These are phyloP conservation scores for Halesus radiatus DNA, from an alignment of 1,140 invertebrate genomes.

Conservation along the genomic window DNA sequence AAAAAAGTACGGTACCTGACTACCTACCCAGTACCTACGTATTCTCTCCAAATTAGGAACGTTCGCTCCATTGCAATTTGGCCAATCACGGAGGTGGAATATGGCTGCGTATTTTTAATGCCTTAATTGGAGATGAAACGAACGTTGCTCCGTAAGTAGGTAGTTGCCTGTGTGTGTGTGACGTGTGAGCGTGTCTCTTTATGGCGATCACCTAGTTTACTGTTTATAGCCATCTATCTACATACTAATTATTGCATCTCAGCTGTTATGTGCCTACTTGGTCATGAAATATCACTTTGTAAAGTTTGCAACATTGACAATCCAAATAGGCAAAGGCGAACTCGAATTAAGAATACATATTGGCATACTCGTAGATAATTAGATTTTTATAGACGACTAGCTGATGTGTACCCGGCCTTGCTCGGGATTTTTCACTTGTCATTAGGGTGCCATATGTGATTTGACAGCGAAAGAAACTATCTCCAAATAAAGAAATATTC, in stretches of 20 bases:
- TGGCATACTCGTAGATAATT: neutral
- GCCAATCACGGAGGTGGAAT: slow-evolving; percentile 19
- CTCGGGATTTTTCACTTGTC: too few relatives aligned
- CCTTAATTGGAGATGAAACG: slow-evolving; percentile 40
- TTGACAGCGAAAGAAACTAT: too few relatives aligned
- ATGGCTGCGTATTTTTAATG: slow-evolving; percentile 26
- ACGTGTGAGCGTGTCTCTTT: slow-evolving; percentile 23
- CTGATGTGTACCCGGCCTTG: too few relatives aligned
- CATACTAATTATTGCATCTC: slow-evolving; percentile 18
- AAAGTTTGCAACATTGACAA: slow-evolving; percentile 2
- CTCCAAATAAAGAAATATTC: too few relatives aligned
- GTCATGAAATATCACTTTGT: slow-evolving; percentile 34
- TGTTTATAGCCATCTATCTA: neutral
- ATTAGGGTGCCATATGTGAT: too few relatives aligned
- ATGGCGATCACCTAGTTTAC: slow-evolving; percentile 34
- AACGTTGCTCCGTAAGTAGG: slow-evolving; percentile 13
- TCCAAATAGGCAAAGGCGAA: neutral
- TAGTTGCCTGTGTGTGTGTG: slow-evolving; percentile 5
- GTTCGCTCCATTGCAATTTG: slow-evolving; percentile 9
- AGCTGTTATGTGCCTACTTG: slow-evolving; percentile 19
- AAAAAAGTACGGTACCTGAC: neutral
- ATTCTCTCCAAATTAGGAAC: slow-evolving; percentile 30
- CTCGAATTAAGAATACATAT: neutral
- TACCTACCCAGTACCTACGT: neutral
- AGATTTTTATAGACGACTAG: too few relatives aligned